Percentiles rank a stretch among this genome's conserved stretches.
Evolutionary conservation across 2,888 invertebrate genomes (phyloP).

Genomic region (Amphipyra tragopoginis): DNA sequence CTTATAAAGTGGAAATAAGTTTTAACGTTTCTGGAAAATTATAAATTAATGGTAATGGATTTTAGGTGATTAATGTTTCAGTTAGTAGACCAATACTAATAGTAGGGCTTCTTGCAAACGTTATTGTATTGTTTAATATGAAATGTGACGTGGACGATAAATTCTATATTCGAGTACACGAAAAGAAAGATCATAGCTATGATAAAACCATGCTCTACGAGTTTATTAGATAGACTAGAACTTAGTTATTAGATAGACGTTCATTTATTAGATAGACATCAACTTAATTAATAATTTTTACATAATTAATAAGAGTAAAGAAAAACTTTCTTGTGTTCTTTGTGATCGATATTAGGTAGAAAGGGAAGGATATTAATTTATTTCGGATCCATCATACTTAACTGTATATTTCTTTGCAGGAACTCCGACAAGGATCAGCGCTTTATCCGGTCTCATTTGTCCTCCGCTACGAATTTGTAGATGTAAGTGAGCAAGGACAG

Average conservation of each 20-base stretch:
- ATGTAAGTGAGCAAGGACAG: constrained; percentile 92
- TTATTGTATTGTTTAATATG: no score
- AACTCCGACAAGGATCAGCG: constrained; percentile 94
- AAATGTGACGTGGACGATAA: neutral
- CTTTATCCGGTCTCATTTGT: constrained; percentile 94
- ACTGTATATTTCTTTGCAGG: constrained; percentile 69
- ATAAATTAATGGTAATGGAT: constrained; percentile 16
- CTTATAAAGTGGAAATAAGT: constrained; percentile 35
- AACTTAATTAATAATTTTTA: no score
- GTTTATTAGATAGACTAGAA: no score
- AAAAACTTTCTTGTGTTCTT: no score
- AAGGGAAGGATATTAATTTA: no score
- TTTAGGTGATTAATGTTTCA: constrained; percentile 21
- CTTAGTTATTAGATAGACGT: no score
- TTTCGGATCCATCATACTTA: constrained; percentile 1
- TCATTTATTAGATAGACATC: no score
- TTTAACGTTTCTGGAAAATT: constrained; percentile 30
- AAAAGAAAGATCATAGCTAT: no score
- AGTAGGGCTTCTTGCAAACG: no score
- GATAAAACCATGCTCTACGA: no score
- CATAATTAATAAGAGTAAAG: no score
- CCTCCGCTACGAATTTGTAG: constrained; percentile 95
- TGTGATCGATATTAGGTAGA: no score
- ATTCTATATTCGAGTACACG: neutral
- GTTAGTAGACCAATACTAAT: constrained; percentile 6